Conservation (phyloP, 2,888 invertebrate genomes). For the Laspeyria flexula region DNA sequence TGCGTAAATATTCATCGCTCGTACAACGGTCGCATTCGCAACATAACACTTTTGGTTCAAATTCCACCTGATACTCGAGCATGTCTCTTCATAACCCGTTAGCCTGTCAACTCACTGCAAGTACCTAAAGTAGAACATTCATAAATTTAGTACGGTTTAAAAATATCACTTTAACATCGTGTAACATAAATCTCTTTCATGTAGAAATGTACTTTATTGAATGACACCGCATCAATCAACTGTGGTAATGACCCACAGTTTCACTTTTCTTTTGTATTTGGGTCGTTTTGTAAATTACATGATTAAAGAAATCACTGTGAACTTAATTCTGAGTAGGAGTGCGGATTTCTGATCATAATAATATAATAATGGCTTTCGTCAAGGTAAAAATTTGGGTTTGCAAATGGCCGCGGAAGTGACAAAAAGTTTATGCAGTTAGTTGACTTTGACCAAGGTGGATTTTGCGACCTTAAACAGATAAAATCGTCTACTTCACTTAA, state of each 20-base stretch:
- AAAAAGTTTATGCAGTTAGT: constrained; percentile 51
- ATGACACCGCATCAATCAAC: constrained; percentile 60
- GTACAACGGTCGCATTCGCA: constrained; percentile 39
- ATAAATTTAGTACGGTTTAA: constrained; percentile 6
- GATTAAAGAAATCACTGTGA: constrained; percentile 56
- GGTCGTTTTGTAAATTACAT: constrained; percentile 48
- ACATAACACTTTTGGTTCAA: constrained; percentile 24
- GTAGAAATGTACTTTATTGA: constrained; percentile 51
- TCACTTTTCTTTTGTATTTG: constrained; percentile 64
- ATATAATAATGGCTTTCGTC: constrained; percentile 50
- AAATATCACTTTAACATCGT: constrained; percentile 12
- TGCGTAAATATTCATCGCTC: constrained; percentile 66
- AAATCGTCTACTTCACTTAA: constrained; percentile 48
- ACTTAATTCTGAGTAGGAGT: constrained; percentile 58
- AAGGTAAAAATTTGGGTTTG: constrained; percentile 55
- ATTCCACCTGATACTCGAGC: constrained; percentile 11
- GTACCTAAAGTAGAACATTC: not conserved
- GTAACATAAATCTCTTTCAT: constrained; percentile 51
- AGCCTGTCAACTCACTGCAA: not conserved
- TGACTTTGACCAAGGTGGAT: constrained; percentile 55
- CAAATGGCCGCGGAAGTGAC: constrained; percentile 65
- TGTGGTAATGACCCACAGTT: constrained; percentile 58
- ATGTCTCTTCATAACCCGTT: not conserved
- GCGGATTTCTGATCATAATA: constrained; percentile 41
- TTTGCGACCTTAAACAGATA: constrained; percentile 52